phyloP scores from a whole-genome alignment of 53 echinoderm and acorn worm genomes.

The Holothuria leucospilota region DNA sequence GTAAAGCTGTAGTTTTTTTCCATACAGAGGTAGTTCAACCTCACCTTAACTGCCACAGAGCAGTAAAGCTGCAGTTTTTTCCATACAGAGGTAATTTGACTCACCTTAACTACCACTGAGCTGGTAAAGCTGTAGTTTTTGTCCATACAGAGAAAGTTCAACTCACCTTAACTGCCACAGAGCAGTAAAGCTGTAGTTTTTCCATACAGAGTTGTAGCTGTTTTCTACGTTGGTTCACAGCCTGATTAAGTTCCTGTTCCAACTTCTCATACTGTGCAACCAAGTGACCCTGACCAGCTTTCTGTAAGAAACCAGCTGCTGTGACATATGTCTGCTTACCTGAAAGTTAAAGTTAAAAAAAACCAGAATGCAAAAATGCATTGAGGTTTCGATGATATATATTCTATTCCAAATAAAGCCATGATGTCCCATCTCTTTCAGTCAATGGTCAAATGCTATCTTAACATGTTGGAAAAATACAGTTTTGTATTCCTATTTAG shows the following conservation, averaged over 20 bases:
- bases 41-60: conserved; percentile 80
- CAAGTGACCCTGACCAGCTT: conserved; percentile 86
- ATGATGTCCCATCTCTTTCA: no score
- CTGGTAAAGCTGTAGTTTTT: no score
- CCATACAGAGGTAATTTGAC: conserved; percentile 61
- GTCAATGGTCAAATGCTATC: no score
- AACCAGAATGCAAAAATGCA: no score
- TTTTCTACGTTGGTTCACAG: conserved; percentile 76
- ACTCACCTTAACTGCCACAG: conserved; percentile 83
- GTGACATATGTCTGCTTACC: conserved; percentile 80
- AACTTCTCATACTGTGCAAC: conserved; percentile 80
- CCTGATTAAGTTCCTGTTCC: conserved; percentile 77
- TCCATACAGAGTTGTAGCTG: conserved; percentile 81
- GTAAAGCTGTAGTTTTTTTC: conserved; percentile 83
- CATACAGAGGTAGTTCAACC: conserved; percentile 60
- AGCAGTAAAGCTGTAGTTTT: conserved; percentile 84
- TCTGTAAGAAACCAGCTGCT: conserved; percentile 80
- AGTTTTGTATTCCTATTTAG: no score
- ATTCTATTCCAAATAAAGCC: no score
- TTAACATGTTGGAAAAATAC: no score
- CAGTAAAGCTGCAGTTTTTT: conserved; percentile 84
- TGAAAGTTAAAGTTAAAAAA: conserved; percentile 13
- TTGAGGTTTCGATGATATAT: no score
- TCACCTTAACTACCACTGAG: no score
- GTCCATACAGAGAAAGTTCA: no score